These are phyloP conservation scores for Heliangelus exortis DNA, from an alignment of 2,797 vertebrate species.

Conservation along the genomic window DNA sequence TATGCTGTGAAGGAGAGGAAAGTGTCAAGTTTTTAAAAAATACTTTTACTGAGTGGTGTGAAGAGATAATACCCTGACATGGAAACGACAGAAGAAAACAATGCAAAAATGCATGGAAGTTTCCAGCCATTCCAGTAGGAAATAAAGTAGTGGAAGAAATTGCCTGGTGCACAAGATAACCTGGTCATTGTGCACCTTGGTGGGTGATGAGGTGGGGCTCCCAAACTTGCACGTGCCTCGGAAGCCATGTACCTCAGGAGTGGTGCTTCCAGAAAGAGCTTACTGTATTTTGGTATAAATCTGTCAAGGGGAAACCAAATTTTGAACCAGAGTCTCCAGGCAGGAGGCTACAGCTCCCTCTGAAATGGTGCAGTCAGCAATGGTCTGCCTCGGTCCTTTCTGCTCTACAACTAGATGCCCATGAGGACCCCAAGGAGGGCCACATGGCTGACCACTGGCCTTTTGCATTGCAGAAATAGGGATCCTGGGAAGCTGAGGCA, in stretches of 20 bases:
- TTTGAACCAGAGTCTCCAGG: background rate
- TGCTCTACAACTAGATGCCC: background rate
- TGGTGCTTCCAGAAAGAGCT: background rate
- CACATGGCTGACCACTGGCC: fast-evolving
- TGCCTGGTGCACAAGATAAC: background rate
- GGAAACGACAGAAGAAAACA: background rate
- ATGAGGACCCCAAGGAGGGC: background rate
- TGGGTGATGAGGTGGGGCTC: background rate
- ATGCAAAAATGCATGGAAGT: background rate
- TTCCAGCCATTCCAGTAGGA: background rate
- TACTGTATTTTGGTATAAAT: background rate
- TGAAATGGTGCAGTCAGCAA: background rate
- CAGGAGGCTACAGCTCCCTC: background rate
- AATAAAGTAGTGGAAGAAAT: background rate
- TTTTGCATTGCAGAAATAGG: background rate
- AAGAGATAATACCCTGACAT: background rate
- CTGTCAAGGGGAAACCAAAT: background rate
- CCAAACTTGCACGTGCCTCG: background rate
- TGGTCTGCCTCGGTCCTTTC: background rate
- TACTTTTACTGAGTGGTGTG: background rate
- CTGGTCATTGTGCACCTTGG: fast-evolving
- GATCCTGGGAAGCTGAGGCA: background rate
- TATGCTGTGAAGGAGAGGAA: background rate
- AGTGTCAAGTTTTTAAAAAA: background rate
- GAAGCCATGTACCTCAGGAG: background rate